Evolutionary conservation across 2,797 vertebrate species (phyloP), one percentile per base, ranked within the genome.

Genomic region (Loriculus beryllinus): DNA sequence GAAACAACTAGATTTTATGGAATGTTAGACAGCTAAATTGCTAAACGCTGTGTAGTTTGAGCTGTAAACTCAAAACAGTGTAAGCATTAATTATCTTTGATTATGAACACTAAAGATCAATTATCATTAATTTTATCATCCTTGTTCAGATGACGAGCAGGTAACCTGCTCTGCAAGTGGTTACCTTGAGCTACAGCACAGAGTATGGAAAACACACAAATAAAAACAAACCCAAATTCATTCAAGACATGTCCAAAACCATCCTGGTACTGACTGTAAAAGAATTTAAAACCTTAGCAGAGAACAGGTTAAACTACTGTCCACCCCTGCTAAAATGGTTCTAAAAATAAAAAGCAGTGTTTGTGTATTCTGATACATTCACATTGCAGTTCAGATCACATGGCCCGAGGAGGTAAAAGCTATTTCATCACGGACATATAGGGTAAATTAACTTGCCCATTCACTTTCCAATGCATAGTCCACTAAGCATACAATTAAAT

Each of bases 371-470:
- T 10, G 62, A 83, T 74, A 64, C 39, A 68, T 9, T 78, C 79
- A 85, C 54, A 43, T 8, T 18, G 43, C 21, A 80, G 86, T 80
- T 78, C 78, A 85, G 45, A 78, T 75, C 76, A 72, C 63, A 75
- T 4, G 5, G 86, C 87, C 93, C 0, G 3, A 92, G 82, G 89
- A 89, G 14, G 62, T 65, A 86, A 92, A 93, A 93, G 80, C 91
- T 76, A 72, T 90, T 96, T 51, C 78, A 42, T 69, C 87, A 59
- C 37, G 5, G 20, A 68, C 86, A 67, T 17, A 17, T 17, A 79
- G 59, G 33, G 76, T 67, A 92, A 94, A 97, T 94, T 88, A 96
- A 92, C 82, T 92, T 83, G 69, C 81, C 94, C 91, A 93, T 91
- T 94, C 63, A 62, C 76, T 75, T 74, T 49, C 62, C 76, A 89